Percentiles rank a stretch among this genome's conserved stretches.
These are phyloP conservation scores for Enteromius radiatus DNA, from an alignment of 2,797 vertebrate species.

Conservation along the genomic window DNA sequence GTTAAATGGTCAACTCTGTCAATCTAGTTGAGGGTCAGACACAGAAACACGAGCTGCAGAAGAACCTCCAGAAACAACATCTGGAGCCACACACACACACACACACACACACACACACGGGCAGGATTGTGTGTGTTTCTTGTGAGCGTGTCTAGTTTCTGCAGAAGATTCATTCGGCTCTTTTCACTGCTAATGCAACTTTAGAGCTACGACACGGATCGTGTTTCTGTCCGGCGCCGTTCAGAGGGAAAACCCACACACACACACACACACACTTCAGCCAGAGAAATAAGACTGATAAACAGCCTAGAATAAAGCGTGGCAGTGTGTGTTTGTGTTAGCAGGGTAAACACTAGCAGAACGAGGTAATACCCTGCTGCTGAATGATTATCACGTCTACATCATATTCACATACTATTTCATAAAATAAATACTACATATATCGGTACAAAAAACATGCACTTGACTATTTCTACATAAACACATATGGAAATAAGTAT, in stretches of 20 bases:
- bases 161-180: slow-evolving; percentile 51
- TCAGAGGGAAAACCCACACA: slow-evolving; percentile 41
- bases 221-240: slow-evolving; percentile 34
- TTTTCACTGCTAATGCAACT: slow-evolving; percentile 50
- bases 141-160: slow-evolving; percentile 34
- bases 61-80: slow-evolving; percentile 35
- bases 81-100: slow-evolving; percentile 4
- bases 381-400: too few relatives aligned
- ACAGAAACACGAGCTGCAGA: slow-evolving; percentile 14
- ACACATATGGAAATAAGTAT: too few relatives aligned
- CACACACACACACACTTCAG: slow-evolving; percentile 46
- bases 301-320: neutral
- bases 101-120: slow-evolving; percentile 14
- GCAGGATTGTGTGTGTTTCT: slow-evolving; percentile 23
- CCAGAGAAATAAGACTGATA: neutral
- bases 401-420: too few relatives aligned
- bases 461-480: too few relatives aligned
- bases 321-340: slow-evolving; percentile 40
- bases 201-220: slow-evolving; percentile 45
- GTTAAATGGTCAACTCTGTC: neutral
- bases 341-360: too few relatives aligned
- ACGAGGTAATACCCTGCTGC: too few relatives aligned
- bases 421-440: too few relatives aligned
- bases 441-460: too few relatives aligned
- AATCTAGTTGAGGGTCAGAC: too few relatives aligned